phyloP scores from a whole-genome alignment of 2,797 vertebrate species.

The Trichosurus vulpecula region DNA sequence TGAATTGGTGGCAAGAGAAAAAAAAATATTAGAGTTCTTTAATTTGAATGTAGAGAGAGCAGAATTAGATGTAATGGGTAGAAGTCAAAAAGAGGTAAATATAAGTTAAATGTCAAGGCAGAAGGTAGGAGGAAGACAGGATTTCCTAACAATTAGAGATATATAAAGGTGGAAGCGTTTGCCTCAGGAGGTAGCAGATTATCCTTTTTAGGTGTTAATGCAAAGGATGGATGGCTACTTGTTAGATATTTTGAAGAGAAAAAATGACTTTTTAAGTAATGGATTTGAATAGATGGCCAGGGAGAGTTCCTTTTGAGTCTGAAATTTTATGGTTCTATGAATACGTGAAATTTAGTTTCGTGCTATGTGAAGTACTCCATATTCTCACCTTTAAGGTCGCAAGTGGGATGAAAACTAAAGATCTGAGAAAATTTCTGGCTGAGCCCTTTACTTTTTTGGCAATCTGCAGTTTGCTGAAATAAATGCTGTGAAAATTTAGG shows the following conservation, averaged over 20 bases:
- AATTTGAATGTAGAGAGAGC: neutral
- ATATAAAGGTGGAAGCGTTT: neutral
- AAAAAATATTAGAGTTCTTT: neutral
- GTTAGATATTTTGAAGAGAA: neutral
- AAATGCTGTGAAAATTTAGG: conserved; percentile 42
- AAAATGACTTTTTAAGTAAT: neutral
- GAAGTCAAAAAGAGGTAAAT: neutral
- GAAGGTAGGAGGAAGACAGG: neutral
- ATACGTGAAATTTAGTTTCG: conserved; percentile 11
- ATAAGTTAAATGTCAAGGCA: neutral
- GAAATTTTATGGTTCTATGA: neutral
- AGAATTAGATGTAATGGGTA: neutral
- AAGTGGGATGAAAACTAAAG: conserved; percentile 50
- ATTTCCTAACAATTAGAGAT: neutral
- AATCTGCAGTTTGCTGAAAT: conserved; percentile 58
- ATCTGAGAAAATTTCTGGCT: conserved; percentile 44
- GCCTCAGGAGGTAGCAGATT: neutral
- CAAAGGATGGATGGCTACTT: neutral
- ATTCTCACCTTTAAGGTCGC: conserved; percentile 29
- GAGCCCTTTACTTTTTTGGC: conserved; percentile 51
- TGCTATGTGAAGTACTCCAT: neutral
- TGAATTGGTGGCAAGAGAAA: neutral
- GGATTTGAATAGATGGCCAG: neutral
- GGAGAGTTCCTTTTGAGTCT: neutral
- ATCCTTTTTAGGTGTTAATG: neutral